A percentile compares a stretch with the other conserved stretches of the same genome.
These are phyloP conservation scores for Eriocheir sinensis DNA, from an alignment of 1,140 invertebrate species.

Conservation along the genomic window DNA sequence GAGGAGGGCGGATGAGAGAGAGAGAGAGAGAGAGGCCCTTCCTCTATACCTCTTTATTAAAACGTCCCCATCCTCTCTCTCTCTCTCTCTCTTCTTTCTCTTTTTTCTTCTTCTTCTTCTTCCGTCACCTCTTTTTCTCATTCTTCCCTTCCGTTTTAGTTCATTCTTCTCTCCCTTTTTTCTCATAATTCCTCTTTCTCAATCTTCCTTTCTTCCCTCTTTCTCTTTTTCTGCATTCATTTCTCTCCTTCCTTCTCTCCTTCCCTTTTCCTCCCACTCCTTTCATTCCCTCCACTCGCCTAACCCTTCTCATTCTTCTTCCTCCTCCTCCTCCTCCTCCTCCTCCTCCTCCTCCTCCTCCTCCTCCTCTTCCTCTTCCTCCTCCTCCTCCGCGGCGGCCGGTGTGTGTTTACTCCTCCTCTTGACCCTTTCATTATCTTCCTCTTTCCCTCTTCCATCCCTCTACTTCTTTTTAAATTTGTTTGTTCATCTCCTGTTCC, in stretches of 20 bases:
- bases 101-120: background rate
- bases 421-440: background rate
- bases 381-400: background rate
- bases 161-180: background rate
- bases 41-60: background rate
- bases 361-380: background rate
- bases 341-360: background rate
- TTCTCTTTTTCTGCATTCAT: background rate
- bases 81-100: background rate
- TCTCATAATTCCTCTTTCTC: background rate
- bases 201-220: background rate
- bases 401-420: background rate
- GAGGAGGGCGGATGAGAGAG: background rate
- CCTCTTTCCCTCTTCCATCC: slow-evolving; percentile 28
- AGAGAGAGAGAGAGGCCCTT: too few relatives aligned
- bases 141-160: background rate
- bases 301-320: background rate
- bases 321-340: background rate
- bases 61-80: background rate
- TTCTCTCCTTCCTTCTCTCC: background rate
- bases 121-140: background rate
- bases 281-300: too few relatives aligned
- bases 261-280: background rate
- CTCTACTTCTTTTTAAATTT: slow-evolving; percentile 23
- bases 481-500: background rate